Evolutionary conservation across 35 echinoderm and acorn worm species (phyloP).

Genomic region (Amphiura filiformis): DNA sequence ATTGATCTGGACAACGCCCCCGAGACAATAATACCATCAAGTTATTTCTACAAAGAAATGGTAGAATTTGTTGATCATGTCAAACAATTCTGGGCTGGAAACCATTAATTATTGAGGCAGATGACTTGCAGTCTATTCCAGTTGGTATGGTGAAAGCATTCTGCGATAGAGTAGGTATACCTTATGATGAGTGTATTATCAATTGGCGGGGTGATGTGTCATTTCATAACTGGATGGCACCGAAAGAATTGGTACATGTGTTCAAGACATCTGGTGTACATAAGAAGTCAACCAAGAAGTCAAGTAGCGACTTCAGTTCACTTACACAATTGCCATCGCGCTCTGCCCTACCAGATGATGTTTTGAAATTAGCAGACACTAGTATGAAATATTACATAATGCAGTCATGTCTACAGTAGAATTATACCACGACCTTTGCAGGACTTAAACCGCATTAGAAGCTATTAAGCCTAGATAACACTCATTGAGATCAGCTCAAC

Average conservation of each 20-base stretch:
- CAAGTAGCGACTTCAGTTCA: not conserved
- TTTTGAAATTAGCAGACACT: not conserved
- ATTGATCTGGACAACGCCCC: not conserved
- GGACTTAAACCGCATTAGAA: too few species aligned
- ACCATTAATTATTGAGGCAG: conserved; percentile 43
- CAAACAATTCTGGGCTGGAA: conserved; percentile 7
- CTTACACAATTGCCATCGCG: not conserved
- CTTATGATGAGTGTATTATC: conserved; percentile 28
- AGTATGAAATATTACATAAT: not conserved
- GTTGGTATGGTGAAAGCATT: conserved; percentile 1
- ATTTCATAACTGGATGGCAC: conserved; percentile 10
- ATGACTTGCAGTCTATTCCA: conserved; percentile 32
- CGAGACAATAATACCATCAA: not conserved
- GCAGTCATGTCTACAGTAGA: too few species aligned
- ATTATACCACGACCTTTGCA: too few species aligned
- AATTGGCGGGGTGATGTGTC: conserved; percentile 25
- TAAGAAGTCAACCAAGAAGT: not conserved
- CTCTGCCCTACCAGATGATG: not conserved
- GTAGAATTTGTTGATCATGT: conserved; percentile 19
- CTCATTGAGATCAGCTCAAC: too few species aligned
- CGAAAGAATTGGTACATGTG: not conserved
- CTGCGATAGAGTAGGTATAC: conserved; percentile 20
- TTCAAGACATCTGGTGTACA: not conserved
- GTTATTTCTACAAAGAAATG: conserved; percentile 29
- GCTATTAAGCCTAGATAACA: too few species aligned